A percentile compares a stretch with the other conserved stretches of the same genome.
phyloP scores from a whole-genome alignment of 2,797 vertebrate species.

The Scomberomorus guttatus region DNA sequence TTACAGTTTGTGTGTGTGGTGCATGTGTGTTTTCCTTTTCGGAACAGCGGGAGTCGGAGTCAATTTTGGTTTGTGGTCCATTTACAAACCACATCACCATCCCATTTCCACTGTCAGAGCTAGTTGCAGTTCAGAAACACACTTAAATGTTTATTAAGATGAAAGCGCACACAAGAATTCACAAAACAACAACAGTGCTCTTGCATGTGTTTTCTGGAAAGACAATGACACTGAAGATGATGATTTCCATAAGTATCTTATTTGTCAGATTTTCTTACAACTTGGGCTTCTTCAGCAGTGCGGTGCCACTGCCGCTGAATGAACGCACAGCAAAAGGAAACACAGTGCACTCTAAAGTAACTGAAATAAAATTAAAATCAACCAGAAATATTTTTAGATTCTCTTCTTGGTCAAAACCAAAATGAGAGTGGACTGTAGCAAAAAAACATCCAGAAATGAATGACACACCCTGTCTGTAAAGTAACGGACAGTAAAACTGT shows the following conservation, averaged over 20 bases:
- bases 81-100: slow-evolving; percentile 55
- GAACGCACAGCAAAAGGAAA: slow-evolving; percentile 41
- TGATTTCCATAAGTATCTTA: not conserved
- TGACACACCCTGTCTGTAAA: slow-evolving; percentile 56
- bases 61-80: slow-evolving; percentile 54
- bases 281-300: slow-evolving; percentile 10
- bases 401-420: slow-evolving; percentile 64
- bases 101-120: slow-evolving; percentile 38
- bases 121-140: slow-evolving; percentile 24
- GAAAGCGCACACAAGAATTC: slow-evolving; percentile 8
- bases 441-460: slow-evolving; percentile 50
- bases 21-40: slow-evolving; percentile 42
- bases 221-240: slow-evolving; percentile 10
- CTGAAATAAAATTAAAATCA: slow-evolving; percentile 49
- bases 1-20: slow-evolving; percentile 39
- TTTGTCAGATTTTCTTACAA: slow-evolving; percentile 9
- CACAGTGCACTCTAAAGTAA: slow-evolving; percentile 21
- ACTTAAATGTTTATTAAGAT: slow-evolving; percentile 40
- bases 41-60: slow-evolving; percentile 38
- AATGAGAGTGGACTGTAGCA: slow-evolving; percentile 61
- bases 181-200: slow-evolving; percentile 10
- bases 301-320: not conserved
- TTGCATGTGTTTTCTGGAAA: slow-evolving; percentile 16
- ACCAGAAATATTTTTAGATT: slow-evolving; percentile 54
- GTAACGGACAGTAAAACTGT: slow-evolving; percentile 35